A percentile compares a stretch with the other conserved stretches of the same genome.
Evolutionary conservation across 2,797 vertebrate genomes (phyloP).

Genomic region (Carcharodon carcharias): DNA sequence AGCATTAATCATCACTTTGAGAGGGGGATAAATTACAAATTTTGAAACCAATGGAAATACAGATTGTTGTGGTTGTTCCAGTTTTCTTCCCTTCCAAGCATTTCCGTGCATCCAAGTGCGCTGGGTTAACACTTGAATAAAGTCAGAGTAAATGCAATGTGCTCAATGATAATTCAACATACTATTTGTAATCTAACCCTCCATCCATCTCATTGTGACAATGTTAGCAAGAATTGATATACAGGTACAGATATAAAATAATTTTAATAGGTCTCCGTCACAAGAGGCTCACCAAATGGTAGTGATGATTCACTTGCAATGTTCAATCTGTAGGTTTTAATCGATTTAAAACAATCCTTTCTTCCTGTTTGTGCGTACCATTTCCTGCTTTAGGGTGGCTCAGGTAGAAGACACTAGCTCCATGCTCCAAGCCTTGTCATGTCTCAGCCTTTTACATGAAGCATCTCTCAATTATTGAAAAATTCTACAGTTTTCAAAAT

Average conservation of each 20-base stretch:
- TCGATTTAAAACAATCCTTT: neutral
- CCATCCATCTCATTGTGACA: neutral
- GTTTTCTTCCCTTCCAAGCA: neutral
- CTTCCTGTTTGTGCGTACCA: neutral
- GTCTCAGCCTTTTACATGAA: neutral
- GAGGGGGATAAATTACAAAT: neutral
- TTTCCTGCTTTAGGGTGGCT: neutral
- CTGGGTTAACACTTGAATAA: neutral
- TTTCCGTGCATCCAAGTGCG: neutral
- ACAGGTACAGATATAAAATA: neutral
- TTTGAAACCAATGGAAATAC: neutral
- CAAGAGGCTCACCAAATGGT: neutral
- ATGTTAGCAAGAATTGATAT: neutral
- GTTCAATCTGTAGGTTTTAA: neutral
- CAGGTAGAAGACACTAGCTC: neutral
- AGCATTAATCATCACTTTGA: neutral
- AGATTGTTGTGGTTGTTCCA: neutral
- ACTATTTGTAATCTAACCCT: neutral
- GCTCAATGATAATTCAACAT: neutral
- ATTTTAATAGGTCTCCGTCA: neutral
- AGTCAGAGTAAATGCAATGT: neutral
- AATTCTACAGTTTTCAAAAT: neutral
- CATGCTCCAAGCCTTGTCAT: neutral
- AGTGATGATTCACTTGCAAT: neutral
- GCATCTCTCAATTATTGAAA: neutral